phyloP scores from a whole-genome alignment of 2,797 vertebrate species.

The Hippocampus kuda region DNA sequence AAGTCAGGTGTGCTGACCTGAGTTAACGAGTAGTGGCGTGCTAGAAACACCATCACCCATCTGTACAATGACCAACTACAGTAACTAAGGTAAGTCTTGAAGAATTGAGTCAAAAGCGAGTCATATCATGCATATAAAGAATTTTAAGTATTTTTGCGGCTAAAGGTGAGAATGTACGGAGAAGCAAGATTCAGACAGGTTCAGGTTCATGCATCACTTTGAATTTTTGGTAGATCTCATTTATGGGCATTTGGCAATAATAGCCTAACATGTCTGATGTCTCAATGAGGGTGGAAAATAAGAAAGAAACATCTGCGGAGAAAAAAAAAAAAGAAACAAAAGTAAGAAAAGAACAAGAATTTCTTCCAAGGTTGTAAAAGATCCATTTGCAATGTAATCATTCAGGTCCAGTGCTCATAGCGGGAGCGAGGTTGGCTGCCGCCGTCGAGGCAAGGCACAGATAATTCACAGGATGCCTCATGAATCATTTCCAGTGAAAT shows the following conservation, averaged over 20 bases:
- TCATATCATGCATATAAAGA: too few relatives aligned
- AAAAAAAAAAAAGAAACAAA: not conserved
- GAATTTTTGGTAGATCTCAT: not conserved
- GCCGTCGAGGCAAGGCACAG: conserved; percentile 29
- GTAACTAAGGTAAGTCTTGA: too few relatives aligned
- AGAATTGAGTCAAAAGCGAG: too few relatives aligned
- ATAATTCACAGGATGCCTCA: conserved; percentile 16
- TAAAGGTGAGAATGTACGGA: too few relatives aligned
- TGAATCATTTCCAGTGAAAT: conserved; percentile 39
- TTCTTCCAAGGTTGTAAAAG: conserved; percentile 25
- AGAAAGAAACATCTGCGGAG: not conserved
- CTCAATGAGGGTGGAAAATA: not conserved
- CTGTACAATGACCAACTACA: too few relatives aligned
- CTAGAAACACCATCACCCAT: too few relatives aligned
- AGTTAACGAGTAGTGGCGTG: too few relatives aligned
- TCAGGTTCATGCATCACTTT: conserved; percentile 18
- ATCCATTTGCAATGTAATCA: conserved; percentile 40
- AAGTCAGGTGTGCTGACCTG: too few relatives aligned
- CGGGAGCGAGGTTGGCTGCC: conserved; percentile 14
- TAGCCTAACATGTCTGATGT: not conserved
- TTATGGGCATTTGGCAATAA: too few relatives aligned
- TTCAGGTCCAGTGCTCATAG: conserved; percentile 30
- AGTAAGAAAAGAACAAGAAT: conserved; percentile 11
- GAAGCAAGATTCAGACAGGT: conserved; percentile 18
- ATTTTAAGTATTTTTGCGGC: too few relatives aligned